Base-by-base conservation (phyloP, 2,113 vertebrate species). In the Pterocles burchelli region DNA sequence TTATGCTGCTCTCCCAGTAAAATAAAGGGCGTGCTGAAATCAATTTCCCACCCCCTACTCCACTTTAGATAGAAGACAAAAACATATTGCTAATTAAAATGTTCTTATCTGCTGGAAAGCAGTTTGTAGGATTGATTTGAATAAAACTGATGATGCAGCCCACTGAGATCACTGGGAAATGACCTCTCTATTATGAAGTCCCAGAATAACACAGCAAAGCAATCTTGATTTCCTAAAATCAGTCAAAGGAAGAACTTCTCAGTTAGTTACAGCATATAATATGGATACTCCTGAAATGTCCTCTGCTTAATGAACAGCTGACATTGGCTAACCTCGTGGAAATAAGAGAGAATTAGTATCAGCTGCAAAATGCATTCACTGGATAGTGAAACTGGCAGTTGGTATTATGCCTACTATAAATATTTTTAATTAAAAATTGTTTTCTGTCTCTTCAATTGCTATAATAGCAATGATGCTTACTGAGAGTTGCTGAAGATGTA, bases 401-500 rank as follows among this genome's bases (percentile, higher is more conserved):
- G 97, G 79, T 97, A 93, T 96, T 96, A 93, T 75, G 77, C 95
- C 84, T 95, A 94, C 97, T 97, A 98, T 98, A 98, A 98, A 98
- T 98, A 98, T 97, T 98, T 98, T 98, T 97, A 97, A 98, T 98
- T 97, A 97, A 98, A 97, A 98, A 97, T 95, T 97, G 95, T 97
- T 97, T 97, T 96, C 96, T 96, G 91, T 96, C 85, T 97, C 97
- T 97, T 96, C 96, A 96, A 95, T 97, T 98, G 96, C 89, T 49
- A 36, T 97, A 96, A 97, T 93, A 95, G 91, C 18, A 17, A 93
- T 89, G 94, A 97, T 94, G 93, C 95, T 95, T 92, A 70, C 58
- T 93, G 96, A 89, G 94, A 80, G 89, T 91, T 95, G 94, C 86
- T 96, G 86, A 83, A 95, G 90, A 81, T 88, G 67, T 83, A 95